Evolutionary conservation across 2,797 vertebrate genomes (phyloP).

Genomic region (Alosa sapidissima): DNA sequence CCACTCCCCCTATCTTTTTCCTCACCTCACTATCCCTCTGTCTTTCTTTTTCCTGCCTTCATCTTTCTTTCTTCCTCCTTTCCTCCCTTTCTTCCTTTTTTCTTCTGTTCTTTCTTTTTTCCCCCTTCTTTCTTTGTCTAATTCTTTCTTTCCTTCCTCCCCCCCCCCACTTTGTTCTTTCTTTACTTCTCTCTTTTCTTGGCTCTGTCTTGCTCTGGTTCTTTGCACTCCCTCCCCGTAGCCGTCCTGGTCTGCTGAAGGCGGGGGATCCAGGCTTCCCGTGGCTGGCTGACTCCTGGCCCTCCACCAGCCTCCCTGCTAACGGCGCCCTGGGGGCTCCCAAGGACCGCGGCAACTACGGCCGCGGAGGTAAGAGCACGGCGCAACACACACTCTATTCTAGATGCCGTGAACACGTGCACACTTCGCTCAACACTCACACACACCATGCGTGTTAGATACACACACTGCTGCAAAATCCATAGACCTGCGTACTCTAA

Average conservation of each 20-base stretch:
- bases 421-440: too few relatives aligned
- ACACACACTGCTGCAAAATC: too few relatives aligned
- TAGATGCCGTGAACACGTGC: too few relatives aligned
- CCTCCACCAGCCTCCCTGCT: slow-evolving; percentile 89
- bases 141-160: not conserved
- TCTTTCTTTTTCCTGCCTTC: not conserved
- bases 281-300: slow-evolving; percentile 96
- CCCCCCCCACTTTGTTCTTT: not conserved
- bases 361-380: slow-evolving; percentile 85
- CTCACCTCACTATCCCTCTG: slow-evolving; percentile 20
- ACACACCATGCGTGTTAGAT: too few relatives aligned
- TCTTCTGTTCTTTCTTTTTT: not conserved
- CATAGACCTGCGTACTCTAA: too few relatives aligned
- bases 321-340: slow-evolving; percentile 86
- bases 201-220: slow-evolving; percentile 10
- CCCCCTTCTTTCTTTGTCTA: not conserved
- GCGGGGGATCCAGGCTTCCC: slow-evolving; percentile 87
- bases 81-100: not conserved
- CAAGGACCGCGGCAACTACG: slow-evolving; percentile 86
- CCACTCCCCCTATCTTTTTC: not conserved
- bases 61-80: not conserved
- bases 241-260: slow-evolving; percentile 90
- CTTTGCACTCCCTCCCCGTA: slow-evolving; percentile 51
- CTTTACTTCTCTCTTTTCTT: slow-evolving; percentile 27
- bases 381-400: slow-evolving; percentile 20